Evolutionary conservation across 2,797 vertebrate genomes (phyloP), one percentile per base, ranked within the genome.

Genomic region (Coregonus sp.): DNA sequence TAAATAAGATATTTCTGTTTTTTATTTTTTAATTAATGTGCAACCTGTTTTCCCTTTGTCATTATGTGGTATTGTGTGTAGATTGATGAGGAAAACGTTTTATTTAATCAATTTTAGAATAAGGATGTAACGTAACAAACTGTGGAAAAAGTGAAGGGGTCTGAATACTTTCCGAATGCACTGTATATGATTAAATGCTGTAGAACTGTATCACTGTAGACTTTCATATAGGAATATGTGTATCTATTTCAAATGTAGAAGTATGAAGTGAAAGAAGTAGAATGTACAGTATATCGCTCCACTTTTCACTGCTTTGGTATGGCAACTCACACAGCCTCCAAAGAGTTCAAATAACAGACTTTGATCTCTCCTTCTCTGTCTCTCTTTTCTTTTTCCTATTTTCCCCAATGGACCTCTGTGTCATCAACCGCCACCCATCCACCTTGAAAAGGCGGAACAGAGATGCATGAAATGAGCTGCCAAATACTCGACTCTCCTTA

Each of bases 381-480:
- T 82, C 75, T 86, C 74, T 78, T 11, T 40, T 25, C 40, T 31
- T 63, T 18, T 40, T 16, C 33, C 25, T 47, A 47, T 7, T 16
- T 84, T 85, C 85, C 73, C 35, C 40, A 74, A 80, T 78, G 85
- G 87, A 88, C 90, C 74, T 85, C 85, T 85, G 85, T 82, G 87
- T 83, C 87, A 78, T 84, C 82, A 80, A 72, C 86, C 85, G 4
- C n/a, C 31, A 51, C 33, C 79, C 85, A 89, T 88, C 87, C 86
- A 83, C 79, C 82, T 81, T 40, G 67, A 86, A 86, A 86, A 89
- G 82, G 85, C 84, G 81, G 86, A 87, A 87, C 51, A 73, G 85
- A 85, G 82, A 86, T 61, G 84, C 85, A 78, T 89, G 89, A 91
- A 91, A 90, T 90, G 82, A 89, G 85, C 88, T 86, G 87, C 82